phyloP scores from a whole-genome alignment of 2,888 invertebrate genomes.

The Lutraria lutraria region DNA sequence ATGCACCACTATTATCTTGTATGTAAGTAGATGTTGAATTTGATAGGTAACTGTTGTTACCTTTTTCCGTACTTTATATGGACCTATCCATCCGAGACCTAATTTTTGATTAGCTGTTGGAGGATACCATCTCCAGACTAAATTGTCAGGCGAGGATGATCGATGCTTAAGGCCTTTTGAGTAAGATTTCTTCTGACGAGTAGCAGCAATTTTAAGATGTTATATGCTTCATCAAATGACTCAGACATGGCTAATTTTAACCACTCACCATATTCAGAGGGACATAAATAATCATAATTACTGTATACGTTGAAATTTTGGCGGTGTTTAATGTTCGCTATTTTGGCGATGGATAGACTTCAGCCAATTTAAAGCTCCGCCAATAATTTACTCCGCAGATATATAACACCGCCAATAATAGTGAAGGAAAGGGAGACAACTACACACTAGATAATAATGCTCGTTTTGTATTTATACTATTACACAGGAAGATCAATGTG shows the following conservation, averaged over 20 bases:
- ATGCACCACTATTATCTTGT: conserved; percentile 43
- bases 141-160: conserved; percentile 16
- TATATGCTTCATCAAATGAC: conserved; percentile 89
- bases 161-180: conserved; percentile 28
- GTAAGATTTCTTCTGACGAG: conserved; percentile 45
- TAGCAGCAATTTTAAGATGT: conserved; percentile 46
- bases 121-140: conserved; percentile 60
- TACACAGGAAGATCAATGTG: too few species aligned
- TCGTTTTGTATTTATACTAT: too few species aligned
- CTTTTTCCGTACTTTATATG: conserved; percentile 44
- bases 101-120: conserved; percentile 48
- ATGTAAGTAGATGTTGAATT: conserved; percentile 25
- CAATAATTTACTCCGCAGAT: too few species aligned
- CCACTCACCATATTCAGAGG: conserved; percentile 54
- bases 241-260: conserved; percentile 90
- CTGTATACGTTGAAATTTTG: too few species aligned
- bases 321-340: too few species aligned
- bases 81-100: conserved; percentile 53
- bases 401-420: too few species aligned
- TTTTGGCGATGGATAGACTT: too few species aligned
- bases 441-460: too few species aligned
- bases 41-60: conserved; percentile 40
- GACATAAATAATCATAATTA: conserved; percentile 24
- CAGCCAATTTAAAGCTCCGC: too few species aligned
- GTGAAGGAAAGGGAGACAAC: too few species aligned